Base-by-base conservation (phyloP, 2,797 vertebrate genomes). In the Brachyalestes nurse region DNA sequence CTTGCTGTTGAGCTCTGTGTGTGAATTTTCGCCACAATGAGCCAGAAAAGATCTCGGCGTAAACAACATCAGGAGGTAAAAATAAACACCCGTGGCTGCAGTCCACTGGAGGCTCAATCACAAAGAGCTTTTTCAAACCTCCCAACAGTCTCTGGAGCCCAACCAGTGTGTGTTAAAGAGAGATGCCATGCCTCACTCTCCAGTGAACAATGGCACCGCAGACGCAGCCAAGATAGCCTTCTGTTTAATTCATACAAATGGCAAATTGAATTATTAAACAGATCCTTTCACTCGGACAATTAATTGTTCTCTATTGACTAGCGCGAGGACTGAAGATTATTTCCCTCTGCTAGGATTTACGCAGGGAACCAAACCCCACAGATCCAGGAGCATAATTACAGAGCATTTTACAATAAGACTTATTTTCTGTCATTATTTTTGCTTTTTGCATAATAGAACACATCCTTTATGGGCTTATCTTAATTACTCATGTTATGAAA, bases 181-280 rank as follows among this genome's bases (percentile, higher is more conserved):
- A 67, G 49, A 80, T 78, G 25, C 66, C 17, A 49, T 78, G 49
- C 38, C 61, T 75, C 74, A 78, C 78, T 81, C 84, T 86, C 72
- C 12, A 0, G 23, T 69, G 72, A 81, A 86, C 79, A 85, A 78
- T 61, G 76, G 75, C 67, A 70, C 78, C 60, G 78, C 85, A 85
- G 77, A 76, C 84, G 77, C 70, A 79, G 84, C 79, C 77, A 80
- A 82, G 79, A 86, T 82, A 84, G 62, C 83, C 79, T 81, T 88
- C 80, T 82, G 80, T 87, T 87, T 86, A 85, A 88, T 81, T 87
- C 84, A 82, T 75, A 86, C 82, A 87, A 90, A 82, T 51, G 77
- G 72, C 74, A 75, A 80, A 86, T 84, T 88, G 78, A 86, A 88
- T 85, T 83, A 87, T 90, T 86, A 86, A 88, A 87, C 70, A 81